Evolutionary conservation across 2,888 invertebrate species (phyloP), one percentile per base, ranked within the genome.

Genomic region (Acronicta leporina): DNA sequence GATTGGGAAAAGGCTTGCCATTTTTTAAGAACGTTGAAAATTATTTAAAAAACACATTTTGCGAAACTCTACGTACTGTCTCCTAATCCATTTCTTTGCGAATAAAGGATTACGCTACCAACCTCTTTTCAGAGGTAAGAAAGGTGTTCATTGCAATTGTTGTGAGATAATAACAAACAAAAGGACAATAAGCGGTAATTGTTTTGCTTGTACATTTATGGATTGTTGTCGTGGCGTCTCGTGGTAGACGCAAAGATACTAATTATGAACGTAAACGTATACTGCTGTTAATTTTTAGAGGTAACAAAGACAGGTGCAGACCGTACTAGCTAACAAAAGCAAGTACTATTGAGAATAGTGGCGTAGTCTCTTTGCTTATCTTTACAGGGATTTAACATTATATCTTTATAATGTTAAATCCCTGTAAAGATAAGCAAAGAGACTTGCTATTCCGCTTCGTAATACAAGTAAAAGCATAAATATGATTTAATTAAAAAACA

Each of bases 171-270:
- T 79, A 73, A 77, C 82, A 85, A 86, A 87, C 85, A 86, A 84
- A 81, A 68, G 75, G 71, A 87, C 84, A 88, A 87, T 84, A 77
- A 80, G 70, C 73, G 83, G 83, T 83, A 82, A 86, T 85, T 80
- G 79, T 82, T 84, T 84, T 59, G 68, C 68, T 71, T 76, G 69
- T 76, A 73, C 77, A 68, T 83, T 83, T 83, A 82, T 66, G 68
- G 75, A 66, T 67, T 77, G 75, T 71, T 56, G 53, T 40, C 73
- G 75, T 70, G 73, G 75, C 75, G 68, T 80, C 81, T 82, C 68
- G 64, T 65, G 71, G 65, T 73, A 81, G 82, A 83, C 79, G 76
- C 76, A 83, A 83, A 82, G 76, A 80, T 77, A 72, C 78, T 83
- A 81, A 84, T 86, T 81, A 79, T 72, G 27, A 41, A 71, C 54